A percentile compares a stretch with the other conserved stretches of the same genome.
Evolutionary conservation across 2,797 vertebrate species (phyloP).

Genomic region (Lutjanus argentimaculatus): DNA sequence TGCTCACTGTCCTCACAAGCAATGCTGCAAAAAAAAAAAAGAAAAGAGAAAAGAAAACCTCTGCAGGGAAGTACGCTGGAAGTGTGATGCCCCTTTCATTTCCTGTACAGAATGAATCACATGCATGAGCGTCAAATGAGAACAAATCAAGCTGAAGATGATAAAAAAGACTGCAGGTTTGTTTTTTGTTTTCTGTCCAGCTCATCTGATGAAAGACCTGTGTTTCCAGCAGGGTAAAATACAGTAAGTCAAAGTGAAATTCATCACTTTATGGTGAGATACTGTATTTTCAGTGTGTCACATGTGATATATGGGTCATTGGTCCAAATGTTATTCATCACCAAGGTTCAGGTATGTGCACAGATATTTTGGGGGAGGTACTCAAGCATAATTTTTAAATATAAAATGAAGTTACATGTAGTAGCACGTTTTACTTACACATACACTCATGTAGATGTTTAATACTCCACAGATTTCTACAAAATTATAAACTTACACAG

Average conservation of each 20-base stretch:
- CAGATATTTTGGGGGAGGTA: too few species aligned
- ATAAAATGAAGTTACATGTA: too few species aligned
- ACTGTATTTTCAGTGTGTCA: background rate
- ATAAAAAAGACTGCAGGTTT: background rate
- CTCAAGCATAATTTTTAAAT: too few species aligned
- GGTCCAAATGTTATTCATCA: background rate
- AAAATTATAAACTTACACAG: too few species aligned
- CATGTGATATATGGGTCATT: background rate
- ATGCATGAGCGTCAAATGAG: slow-evolving; percentile 17
- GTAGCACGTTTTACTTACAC: too few species aligned
- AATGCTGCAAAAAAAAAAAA: background rate
- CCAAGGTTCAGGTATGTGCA: background rate
- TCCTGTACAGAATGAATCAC: slow-evolving; percentile 34
- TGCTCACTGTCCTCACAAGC: background rate
- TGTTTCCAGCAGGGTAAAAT: background rate
- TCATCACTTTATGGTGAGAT: too few species aligned
- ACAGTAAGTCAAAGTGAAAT: background rate
- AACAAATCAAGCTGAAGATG: slow-evolving; percentile 18
- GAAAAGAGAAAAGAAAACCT: background rate
- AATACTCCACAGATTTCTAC: too few species aligned
- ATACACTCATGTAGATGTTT: too few species aligned
- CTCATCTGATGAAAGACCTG: background rate
- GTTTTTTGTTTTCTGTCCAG: slow-evolving; percentile 9
- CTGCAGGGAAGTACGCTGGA: background rate
- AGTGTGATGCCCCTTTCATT: slow-evolving; percentile 3